Evolutionary conservation across 2,888 invertebrate species (phyloP).

Genomic region (Eupithecia pulchellata): DNA sequence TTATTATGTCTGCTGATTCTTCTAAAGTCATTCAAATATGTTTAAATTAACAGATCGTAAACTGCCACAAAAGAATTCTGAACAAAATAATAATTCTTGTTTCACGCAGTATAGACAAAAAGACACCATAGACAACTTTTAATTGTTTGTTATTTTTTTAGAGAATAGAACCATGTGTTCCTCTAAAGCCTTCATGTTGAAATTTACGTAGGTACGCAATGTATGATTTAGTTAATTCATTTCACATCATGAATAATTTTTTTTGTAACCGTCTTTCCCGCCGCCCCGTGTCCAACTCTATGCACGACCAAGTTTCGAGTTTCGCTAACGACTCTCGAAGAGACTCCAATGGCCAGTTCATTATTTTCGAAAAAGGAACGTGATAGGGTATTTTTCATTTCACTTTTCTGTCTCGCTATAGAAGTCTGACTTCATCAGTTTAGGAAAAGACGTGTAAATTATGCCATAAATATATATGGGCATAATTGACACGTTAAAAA

Average conservation of each 20-base stretch:
- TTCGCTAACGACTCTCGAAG: conserved; percentile 72
- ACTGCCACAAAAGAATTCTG: neutral
- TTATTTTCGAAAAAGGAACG: conserved; percentile 77
- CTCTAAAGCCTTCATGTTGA: neutral
- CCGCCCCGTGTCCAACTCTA: conserved; percentile 12
- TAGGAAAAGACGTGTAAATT: no score
- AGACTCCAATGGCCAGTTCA: conserved; percentile 73
- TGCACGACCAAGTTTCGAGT: conserved; percentile 56
- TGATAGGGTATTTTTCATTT: conserved; percentile 53
- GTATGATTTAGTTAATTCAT: neutral
- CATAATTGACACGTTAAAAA: no score
- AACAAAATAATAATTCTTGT: neutral
- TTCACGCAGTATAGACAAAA: no score
- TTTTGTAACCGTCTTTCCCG: conserved; percentile 16
- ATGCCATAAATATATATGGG: no score
- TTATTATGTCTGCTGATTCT: neutral
- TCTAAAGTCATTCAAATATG: neutral
- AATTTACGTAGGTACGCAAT: neutral
- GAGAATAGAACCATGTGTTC: neutral
- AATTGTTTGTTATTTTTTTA: neutral
- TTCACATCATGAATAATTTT: neutral
- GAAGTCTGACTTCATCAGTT: conserved; percentile 53
- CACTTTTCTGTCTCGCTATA: conserved; percentile 61
- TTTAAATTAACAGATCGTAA: neutral
- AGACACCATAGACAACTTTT: neutral